These are phyloP conservation scores for Caenorhabditis parvicauda DNA, from an alignment of 2,888 invertebrate genomes.

Conservation along the genomic window DNA sequence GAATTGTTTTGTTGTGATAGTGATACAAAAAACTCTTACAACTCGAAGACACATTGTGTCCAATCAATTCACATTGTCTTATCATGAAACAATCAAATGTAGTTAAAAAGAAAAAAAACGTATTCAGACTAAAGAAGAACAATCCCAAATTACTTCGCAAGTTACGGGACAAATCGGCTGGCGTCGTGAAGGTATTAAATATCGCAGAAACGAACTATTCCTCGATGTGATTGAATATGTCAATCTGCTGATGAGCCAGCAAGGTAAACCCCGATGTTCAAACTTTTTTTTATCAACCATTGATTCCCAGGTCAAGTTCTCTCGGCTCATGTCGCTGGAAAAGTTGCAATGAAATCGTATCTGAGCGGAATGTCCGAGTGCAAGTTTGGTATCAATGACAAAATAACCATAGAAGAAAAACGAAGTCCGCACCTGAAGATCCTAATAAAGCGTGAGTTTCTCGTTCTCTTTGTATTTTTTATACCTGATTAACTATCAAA, in stretches of 20 bases:
- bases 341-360: constrained; percentile 99
- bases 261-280: constrained; percentile 72
- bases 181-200: constrained; percentile 98
- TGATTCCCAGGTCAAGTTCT: constrained; percentile 81
- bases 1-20: constrained; percentile 5
- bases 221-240: constrained; percentile 97
- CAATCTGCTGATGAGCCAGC: constrained; percentile 97
- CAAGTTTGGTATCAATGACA: constrained; percentile 98
- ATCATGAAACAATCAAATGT: neutral
- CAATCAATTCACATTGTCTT: neutral
- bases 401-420: constrained; percentile 90
- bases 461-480: neutral
- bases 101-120: constrained; percentile 3
- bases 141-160: constrained; percentile 97
- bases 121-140: constrained; percentile 91
- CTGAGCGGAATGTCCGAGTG: constrained; percentile 99
- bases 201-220: constrained; percentile 94
- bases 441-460: constrained; percentile 70
- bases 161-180: constrained; percentile 80
- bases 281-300: no score
- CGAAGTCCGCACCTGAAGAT: constrained; percentile 71
- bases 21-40: neutral
- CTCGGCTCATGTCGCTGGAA: constrained; percentile 97
- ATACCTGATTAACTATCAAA: no score
- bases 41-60: neutral